These are phyloP conservation scores for Cygnus buccinator DNA, from an alignment of 2,113 vertebrate species.

Conservation along the genomic window DNA sequence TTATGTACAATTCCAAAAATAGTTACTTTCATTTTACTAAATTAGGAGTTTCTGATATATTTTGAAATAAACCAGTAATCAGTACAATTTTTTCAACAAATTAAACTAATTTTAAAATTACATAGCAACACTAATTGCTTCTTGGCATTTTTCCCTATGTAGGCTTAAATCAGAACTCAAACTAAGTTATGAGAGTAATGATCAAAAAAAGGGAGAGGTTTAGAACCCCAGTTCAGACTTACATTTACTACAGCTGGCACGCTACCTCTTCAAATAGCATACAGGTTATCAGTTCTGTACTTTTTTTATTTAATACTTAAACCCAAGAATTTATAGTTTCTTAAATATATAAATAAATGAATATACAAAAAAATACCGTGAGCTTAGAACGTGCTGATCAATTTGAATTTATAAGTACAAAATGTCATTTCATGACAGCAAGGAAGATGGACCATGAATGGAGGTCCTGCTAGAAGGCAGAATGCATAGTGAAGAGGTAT, in stretches of 20 bases:
- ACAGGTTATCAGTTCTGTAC: not conserved
- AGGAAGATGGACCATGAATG: not conserved
- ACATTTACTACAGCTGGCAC: not conserved
- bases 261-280: not conserved
- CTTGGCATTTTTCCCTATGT: not conserved
- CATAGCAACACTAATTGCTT: constrained; percentile 5
- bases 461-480: not conserved
- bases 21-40: not conserved
- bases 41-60: not conserved
- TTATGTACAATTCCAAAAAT: not conserved
- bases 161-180: constrained; percentile 2
- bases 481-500: not conserved
- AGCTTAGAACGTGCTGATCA: not conserved
- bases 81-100: constrained; percentile 13
- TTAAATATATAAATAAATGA: not conserved
- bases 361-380: not conserved
- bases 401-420: not conserved
- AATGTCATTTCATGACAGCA: not conserved
- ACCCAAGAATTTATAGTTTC: not conserved
- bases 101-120: constrained; percentile 42
- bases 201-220: not conserved
- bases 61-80: constrained; percentile 27
- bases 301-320: not conserved
- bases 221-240: not conserved
- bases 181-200: not conserved